Evolutionary conservation across 1,140 invertebrate species (phyloP).

Genomic region (Meloidogyne hapla): DNA sequence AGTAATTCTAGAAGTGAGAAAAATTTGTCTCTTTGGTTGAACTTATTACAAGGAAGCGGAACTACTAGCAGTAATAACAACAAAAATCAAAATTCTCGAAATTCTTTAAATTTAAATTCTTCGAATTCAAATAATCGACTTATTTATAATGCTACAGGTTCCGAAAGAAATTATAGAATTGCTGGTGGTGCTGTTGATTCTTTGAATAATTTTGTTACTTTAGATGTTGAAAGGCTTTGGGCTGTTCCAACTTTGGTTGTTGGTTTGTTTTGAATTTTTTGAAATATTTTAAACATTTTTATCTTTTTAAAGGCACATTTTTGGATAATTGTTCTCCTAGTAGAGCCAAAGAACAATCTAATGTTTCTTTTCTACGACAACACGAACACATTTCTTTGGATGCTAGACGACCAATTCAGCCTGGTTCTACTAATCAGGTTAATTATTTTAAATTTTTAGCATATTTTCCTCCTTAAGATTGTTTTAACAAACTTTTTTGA

Average conservation of each 20-base stretch:
- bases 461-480: not conserved
- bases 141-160: not conserved
- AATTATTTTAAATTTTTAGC: conserved; percentile 40
- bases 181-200: conserved; percentile 4
- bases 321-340: conserved; percentile 28
- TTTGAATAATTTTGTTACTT: conserved; percentile 1
- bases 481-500: not conserved
- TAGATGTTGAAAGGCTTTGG: conserved; percentile 35
- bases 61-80: not conserved
- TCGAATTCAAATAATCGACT: not conserved
- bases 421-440: conserved; percentile 43
- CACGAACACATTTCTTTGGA: conserved; percentile 39
- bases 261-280: conserved; percentile 22
- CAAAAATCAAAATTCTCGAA: not conserved
- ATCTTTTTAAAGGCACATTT: conserved; percentile 27
- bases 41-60: conserved; percentile 28
- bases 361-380: conserved; percentile 14
- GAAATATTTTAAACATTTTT: conserved; percentile 24
- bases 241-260: conserved; percentile 42
- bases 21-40: conserved; percentile 43
- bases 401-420: conserved; percentile 39
- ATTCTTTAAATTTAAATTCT: not conserved
- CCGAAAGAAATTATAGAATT: not conserved
- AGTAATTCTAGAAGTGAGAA: conserved; percentile 44
- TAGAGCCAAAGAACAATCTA: conserved; percentile 6